phyloP scores from a whole-genome alignment of 2,888 invertebrate species.

The Anarsia innoxiella region DNA sequence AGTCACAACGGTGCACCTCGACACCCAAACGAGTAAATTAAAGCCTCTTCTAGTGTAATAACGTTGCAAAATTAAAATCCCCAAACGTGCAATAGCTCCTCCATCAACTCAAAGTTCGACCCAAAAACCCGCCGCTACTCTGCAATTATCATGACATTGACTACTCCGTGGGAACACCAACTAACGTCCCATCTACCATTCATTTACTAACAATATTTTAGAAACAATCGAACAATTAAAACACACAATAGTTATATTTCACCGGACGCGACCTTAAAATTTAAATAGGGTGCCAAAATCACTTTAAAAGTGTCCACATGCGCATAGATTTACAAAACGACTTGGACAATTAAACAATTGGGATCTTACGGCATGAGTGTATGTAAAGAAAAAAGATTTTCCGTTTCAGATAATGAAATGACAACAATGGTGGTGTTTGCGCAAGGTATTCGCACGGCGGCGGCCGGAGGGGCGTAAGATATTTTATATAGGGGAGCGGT shows the following conservation, averaged over 20 bases:
- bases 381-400: slow-evolving; percentile 70
- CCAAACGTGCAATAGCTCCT: slow-evolving; percentile 9
- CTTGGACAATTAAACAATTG: slow-evolving; percentile 69
- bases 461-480: slow-evolving; percentile 64
- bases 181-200: slow-evolving; percentile 23
- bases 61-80: slow-evolving; percentile 13
- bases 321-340: slow-evolving; percentile 44
- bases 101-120: slow-evolving; percentile 35
- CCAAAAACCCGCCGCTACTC: slow-evolving; percentile 27
- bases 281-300: slow-evolving; percentile 18
- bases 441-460: slow-evolving; percentile 62
- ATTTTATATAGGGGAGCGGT: slow-evolving; percentile 68
- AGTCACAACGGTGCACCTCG: not conserved
- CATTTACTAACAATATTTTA: slow-evolving; percentile 34
- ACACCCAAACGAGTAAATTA: slow-evolving; percentile 11
- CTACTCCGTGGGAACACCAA: slow-evolving; percentile 41
- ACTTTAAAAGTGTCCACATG: slow-evolving; percentile 37
- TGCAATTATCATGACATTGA: slow-evolving; percentile 49
- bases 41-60: slow-evolving; percentile 11
- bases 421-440: slow-evolving; percentile 68
- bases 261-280: slow-evolving; percentile 29
- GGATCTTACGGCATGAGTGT: slow-evolving; percentile 56
- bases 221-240: slow-evolving; percentile 55
- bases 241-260: slow-evolving; percentile 25
- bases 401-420: slow-evolving; percentile 74